Conservation (phyloP, 2,888 invertebrate species). For the Fragum sueziense region DNA sequence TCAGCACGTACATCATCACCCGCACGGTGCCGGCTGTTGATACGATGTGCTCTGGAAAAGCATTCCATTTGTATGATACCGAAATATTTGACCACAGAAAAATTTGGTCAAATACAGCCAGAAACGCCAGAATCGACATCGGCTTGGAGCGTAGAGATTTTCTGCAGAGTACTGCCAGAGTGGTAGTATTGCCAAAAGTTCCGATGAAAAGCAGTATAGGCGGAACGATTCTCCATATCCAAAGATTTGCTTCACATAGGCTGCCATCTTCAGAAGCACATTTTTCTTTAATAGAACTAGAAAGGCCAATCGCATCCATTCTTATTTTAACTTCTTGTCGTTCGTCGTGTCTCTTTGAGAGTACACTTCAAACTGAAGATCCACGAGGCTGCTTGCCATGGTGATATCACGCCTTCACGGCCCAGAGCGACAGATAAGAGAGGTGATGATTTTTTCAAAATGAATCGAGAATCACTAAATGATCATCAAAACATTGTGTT, state of each 20-base stretch:
- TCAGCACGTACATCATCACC: not conserved
- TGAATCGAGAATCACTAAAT: too few relatives aligned
- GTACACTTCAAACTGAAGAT: too few relatives aligned
- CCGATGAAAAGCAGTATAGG: not conserved
- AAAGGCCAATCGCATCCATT: too few relatives aligned
- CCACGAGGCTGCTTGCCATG: too few relatives aligned
- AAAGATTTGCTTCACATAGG: not conserved
- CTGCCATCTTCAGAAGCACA: too few relatives aligned
- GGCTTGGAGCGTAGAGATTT: not conserved
- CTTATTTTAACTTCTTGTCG: too few relatives aligned
- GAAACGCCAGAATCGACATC: not conserved
- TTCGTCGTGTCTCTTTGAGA: too few relatives aligned
- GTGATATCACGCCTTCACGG: too few relatives aligned
- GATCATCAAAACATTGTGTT: too few relatives aligned
- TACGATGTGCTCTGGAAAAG: not conserved
- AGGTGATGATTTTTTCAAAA: too few relatives aligned
- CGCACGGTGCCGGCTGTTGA: not conserved
- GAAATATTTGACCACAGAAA: not conserved
- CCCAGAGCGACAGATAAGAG: too few relatives aligned
- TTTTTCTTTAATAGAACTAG: too few relatives aligned
- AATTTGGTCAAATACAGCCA: not conserved
- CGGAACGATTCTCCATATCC: slow-evolving; percentile 20
- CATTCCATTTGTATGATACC: not conserved
- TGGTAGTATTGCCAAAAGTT: slow-evolving; percentile 4
- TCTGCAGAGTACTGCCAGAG: not conserved